A percentile compares a stretch with the other conserved stretches of the same genome.
phyloP scores from a whole-genome alignment of 2,113 vertebrate genomes.

The Tenebrosternarchus preto region DNA sequence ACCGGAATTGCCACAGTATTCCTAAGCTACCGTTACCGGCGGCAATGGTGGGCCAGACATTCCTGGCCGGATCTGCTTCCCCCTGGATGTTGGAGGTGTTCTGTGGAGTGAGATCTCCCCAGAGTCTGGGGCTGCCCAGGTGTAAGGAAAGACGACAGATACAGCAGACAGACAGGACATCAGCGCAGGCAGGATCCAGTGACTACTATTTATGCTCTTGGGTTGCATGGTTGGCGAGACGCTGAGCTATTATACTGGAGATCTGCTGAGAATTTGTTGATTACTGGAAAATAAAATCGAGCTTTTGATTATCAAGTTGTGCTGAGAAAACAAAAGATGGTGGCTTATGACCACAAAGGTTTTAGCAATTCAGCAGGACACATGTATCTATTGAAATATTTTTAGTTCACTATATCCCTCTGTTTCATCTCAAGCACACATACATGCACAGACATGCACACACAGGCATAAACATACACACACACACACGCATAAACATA shows the following conservation, averaged over 20 bases:
- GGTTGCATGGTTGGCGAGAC: not conserved
- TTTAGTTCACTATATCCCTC: too few species aligned
- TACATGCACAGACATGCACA: too few species aligned
- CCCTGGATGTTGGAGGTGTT: not conserved
- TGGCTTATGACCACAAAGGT: too few species aligned
- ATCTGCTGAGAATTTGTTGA: not conserved
- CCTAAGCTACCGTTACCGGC: slow-evolving; percentile 44
- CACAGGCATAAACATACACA: too few species aligned
- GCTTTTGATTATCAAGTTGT: too few species aligned
- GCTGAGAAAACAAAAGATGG: too few species aligned
- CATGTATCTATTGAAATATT: too few species aligned
- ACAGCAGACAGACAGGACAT: slow-evolving; percentile 17
- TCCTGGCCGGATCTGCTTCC: slow-evolving; percentile 24
- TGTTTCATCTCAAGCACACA: too few species aligned
- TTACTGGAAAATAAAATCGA: too few species aligned
- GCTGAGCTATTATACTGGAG: too few species aligned
- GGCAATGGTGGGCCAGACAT: slow-evolving; percentile 40
- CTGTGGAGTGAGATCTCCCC: slow-evolving; percentile 34
- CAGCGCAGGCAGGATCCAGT: not conserved
- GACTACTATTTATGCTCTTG: not conserved
- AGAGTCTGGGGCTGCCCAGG: slow-evolving; percentile 20
- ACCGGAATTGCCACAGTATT: slow-evolving; percentile 8
- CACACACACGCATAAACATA: too few species aligned
- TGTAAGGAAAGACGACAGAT: not conserved
- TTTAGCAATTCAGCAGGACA: too few species aligned